These are phyloP conservation scores for Cryptocephalus primarius DNA, from an alignment of 2,888 invertebrate species.

Conservation along the genomic window DNA sequence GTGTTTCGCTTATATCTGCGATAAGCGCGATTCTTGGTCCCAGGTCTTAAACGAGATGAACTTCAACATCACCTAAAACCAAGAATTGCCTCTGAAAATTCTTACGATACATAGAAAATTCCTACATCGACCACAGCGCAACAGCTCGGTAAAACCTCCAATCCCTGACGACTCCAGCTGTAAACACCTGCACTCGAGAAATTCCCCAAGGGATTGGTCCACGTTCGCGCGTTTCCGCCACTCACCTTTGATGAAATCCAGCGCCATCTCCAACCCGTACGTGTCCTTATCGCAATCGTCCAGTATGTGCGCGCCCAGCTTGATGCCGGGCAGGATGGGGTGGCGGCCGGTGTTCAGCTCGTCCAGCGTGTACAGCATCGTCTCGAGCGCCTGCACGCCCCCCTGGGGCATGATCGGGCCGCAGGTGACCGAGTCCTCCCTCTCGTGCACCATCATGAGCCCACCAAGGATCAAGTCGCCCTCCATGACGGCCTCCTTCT, in stretches of 20 bases:
- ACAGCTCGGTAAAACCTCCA: too few relatives aligned
- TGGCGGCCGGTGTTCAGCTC: slow-evolving; percentile 55
- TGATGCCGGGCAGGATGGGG: slow-evolving; percentile 65
- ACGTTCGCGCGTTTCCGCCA: too few relatives aligned
- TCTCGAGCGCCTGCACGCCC: slow-evolving; percentile 78
- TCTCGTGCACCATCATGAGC: slow-evolving; percentile 90
- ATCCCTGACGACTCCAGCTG: too few relatives aligned
- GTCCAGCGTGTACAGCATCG: slow-evolving; percentile 86
- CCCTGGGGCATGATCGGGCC: slow-evolving; percentile 94
- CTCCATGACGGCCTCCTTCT: slow-evolving; percentile 75
- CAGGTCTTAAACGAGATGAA: too few relatives aligned
- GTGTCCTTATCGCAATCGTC: slow-evolving; percentile 96
- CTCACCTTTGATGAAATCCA: slow-evolving; percentile 93
- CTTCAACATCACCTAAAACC: too few relatives aligned
- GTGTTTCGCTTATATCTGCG: too few relatives aligned
- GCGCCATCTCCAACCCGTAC: slow-evolving; percentile 89
- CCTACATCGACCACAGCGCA: too few relatives aligned
- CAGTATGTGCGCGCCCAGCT: slow-evolving; percentile 76
- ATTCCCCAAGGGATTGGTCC: too few relatives aligned
- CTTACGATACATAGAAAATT: too few relatives aligned
- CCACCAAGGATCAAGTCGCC: slow-evolving; percentile 85
- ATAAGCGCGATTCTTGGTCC: too few relatives aligned
- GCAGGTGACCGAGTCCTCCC: slow-evolving; percentile 78
- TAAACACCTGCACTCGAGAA: too few relatives aligned
- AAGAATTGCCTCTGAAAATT: too few relatives aligned